Base-by-base conservation (phyloP, 2,797 vertebrate species). In the Lindbergichthys nudifrons region DNA sequence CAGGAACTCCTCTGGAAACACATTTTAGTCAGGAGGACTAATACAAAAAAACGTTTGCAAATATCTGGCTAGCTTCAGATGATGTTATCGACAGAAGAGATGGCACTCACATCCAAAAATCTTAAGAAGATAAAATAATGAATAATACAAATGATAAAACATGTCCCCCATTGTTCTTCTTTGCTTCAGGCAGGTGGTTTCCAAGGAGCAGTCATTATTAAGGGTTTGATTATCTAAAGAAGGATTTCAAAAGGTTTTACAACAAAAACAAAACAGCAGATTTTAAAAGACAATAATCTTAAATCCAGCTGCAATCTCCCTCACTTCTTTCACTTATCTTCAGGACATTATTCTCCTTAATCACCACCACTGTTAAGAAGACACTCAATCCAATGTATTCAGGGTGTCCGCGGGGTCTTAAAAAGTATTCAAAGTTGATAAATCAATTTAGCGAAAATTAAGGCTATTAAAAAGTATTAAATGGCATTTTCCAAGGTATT, bases 81-180 rank as follows among this genome's bases (percentile, higher is more conserved):
- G 48, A 21, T 41, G 46, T 65, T 43, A n/a, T 43, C 18, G 46
- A 51, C 13, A 0, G 10, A 10, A 54, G 5, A 64, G 16, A 30
- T n/a, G 5, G 50, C 10, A 3, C 41, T 5, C 36, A 12, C 30
- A 26, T 47, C 23, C 45, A 36, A 30, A 52, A 2, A 15, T 16
- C 42, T 19, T 53, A 15, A 36, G 23, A 36, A 36, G 32, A 36
- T 36, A 36, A 36, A 9, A 36, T 36, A 36, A 36, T 36, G 32
- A 36, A 9, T 36, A 3, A 41, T 13, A 18, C 12, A 41, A 41
- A 43, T 13, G 6, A 48, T 36, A n/a, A 54, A 52, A 23, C 30
- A 18, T 0, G 16, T 43, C n/a, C 15, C 1, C 0, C 1, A 16
- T 30, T 39, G 26, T 16, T 2, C 52, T 41, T 26, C 32, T 70